Percentiles rank a stretch among this genome's conserved stretches.
Evolutionary conservation across 2,797 vertebrate genomes (phyloP).

Genomic region (Gadopsis marmoratus): DNA sequence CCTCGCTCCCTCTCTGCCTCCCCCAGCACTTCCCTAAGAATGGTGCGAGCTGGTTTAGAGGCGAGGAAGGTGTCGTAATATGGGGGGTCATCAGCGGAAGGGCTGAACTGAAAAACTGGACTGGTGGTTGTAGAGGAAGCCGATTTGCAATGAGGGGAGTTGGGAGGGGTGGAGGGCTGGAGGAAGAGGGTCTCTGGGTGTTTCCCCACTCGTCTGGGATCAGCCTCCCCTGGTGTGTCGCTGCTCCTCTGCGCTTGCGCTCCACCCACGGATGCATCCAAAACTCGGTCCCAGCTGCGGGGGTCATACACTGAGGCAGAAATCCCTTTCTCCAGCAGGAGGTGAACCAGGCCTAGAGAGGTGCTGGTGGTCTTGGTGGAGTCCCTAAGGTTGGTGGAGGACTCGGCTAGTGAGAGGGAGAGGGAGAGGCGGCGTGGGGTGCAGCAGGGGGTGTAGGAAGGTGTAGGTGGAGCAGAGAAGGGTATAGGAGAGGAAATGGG

Average conservation of each 20-base stretch:
- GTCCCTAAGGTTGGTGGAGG: constrained; percentile 95
- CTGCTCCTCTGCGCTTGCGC: background rate
- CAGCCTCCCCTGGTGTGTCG: background rate
- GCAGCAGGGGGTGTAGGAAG: constrained; percentile 92
- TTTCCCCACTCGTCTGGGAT: constrained; percentile 13
- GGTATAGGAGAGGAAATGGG: constrained; percentile 81
- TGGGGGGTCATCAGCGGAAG: constrained; percentile 82
- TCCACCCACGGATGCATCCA: constrained; percentile 71
- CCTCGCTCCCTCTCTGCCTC: constrained; percentile 85
- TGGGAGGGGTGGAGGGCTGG: constrained; percentile 89
- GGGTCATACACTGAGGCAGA: constrained; percentile 95
- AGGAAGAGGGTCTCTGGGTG: constrained; percentile 66
- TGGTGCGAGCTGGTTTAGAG: constrained; percentile 96
- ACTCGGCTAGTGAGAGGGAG: constrained; percentile 93
- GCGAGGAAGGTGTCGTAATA: constrained; percentile 95
- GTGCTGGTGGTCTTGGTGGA: constrained; percentile 98
- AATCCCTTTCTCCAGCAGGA: constrained; percentile 94
- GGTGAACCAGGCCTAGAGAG: constrained; percentile 93
- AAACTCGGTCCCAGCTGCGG: constrained; percentile 90
- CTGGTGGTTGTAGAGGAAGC: constrained; percentile 74
- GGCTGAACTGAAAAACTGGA: constrained; percentile 90
- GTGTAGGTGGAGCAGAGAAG: constrained; percentile 86
- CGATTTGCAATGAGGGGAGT: constrained; percentile 86
- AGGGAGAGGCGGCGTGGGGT: constrained; percentile 95
- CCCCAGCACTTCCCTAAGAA: constrained; percentile 92